Percentiles rank a stretch among this genome's conserved stretches.
Conservation (phyloP, 2,113 vertebrate genomes). For the Pachyramphus minor region DNA sequence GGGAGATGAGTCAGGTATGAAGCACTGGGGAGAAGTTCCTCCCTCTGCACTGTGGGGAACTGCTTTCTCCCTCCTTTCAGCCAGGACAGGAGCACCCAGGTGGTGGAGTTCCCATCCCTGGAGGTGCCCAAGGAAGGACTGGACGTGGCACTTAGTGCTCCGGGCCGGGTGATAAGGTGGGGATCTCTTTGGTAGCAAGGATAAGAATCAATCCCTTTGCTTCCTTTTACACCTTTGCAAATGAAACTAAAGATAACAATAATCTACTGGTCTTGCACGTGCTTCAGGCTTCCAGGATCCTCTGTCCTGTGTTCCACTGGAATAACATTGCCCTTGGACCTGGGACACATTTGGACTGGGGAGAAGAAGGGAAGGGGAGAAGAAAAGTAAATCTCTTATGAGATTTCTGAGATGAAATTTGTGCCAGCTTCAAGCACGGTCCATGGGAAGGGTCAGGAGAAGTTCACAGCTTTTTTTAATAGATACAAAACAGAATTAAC, state of each 20-base stretch:
- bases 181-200: not conserved
- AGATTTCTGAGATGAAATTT: conserved; percentile 33
- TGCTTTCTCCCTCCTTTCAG: not conserved
- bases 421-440: conserved; percentile 39
- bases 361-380: not conserved
- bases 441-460: conserved; percentile 39
- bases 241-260: not conserved
- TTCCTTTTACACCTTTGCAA: not conserved
- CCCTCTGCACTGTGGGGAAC: not conserved
- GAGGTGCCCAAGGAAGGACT: not conserved
- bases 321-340: not conserved
- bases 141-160: not conserved
- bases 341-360: not conserved
- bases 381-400: not conserved
- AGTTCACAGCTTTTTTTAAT: not conserved
- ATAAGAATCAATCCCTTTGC: not conserved
- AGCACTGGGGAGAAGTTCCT: not conserved
- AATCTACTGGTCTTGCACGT: not conserved
- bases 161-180: not conserved
- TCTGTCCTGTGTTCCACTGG: not conserved
- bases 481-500: not conserved
- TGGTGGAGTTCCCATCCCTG: not conserved
- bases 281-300: not conserved
- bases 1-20: not conserved
- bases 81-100: not conserved